These are phyloP conservation scores for Conomelus anceps DNA, from an alignment of 2,888 invertebrate genomes.

Conservation along the genomic window DNA sequence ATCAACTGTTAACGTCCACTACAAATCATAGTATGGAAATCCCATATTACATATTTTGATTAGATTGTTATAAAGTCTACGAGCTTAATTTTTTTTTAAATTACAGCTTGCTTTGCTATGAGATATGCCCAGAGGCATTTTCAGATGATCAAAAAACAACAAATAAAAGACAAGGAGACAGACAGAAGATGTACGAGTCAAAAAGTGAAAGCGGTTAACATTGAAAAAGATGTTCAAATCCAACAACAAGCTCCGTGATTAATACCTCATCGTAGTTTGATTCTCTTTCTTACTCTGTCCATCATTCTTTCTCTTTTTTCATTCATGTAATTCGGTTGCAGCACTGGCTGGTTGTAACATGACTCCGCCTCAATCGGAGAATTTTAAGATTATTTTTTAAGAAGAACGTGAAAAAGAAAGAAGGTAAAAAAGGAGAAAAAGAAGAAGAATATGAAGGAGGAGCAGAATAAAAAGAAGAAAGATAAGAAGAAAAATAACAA, in stretches of 20 bases:
- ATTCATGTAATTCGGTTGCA: neutral
- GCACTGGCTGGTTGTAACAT: neutral
- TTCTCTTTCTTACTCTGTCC: neutral
- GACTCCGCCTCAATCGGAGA: neutral
- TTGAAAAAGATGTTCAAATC: neutral
- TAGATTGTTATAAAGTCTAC: neutral
- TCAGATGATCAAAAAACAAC: neutral
- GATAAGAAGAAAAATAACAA: too few species aligned
- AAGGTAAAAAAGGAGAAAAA: too few species aligned
- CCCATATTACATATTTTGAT: neutral
- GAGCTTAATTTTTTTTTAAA: neutral
- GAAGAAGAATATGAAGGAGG: too few species aligned
- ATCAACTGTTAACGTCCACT: too few species aligned
- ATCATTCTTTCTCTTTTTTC: neutral
- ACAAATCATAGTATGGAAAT: neutral
- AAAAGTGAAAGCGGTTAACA: neutral
- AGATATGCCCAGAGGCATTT: neutral
- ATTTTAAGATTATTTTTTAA: neutral
- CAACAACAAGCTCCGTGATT: neutral
- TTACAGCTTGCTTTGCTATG: neutral
- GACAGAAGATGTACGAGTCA: neutral
- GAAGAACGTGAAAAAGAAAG: too few species aligned
- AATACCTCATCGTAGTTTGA: neutral
- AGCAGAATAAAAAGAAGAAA: too few species aligned
- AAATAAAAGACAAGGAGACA: neutral